A percentile compares a stretch with the other conserved stretches of the same genome.
Conservation (phyloP, 2,888 invertebrate species). For the Biston betularia region DNA sequence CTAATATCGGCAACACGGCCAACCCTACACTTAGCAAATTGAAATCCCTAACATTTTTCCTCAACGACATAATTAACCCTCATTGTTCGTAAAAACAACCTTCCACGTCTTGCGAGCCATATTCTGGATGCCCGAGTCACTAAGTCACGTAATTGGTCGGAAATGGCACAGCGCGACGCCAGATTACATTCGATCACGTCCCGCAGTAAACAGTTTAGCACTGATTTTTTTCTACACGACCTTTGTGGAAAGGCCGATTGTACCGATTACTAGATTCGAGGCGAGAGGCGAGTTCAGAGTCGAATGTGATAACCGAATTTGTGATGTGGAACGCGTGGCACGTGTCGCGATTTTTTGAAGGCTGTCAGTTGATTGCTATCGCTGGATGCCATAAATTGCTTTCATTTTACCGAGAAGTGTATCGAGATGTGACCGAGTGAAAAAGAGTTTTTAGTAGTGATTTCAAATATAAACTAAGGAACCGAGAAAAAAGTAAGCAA, state of each 20-base stretch:
- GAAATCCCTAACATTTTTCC: conserved; percentile 45
- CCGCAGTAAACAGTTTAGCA: conserved; percentile 72
- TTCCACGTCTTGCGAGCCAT: conserved; percentile 44
- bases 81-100: conserved; percentile 44
- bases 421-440: neutral
- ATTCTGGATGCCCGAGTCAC: conserved; percentile 59
- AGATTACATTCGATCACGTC: conserved; percentile 76
- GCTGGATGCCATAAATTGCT: conserved; percentile 15
- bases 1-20: conserved; percentile 17
- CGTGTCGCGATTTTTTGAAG: conserved; percentile 40
- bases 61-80: conserved; percentile 57
- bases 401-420: conserved; percentile 6
- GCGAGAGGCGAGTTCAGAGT: conserved; percentile 11
- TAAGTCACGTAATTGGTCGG: conserved; percentile 76
- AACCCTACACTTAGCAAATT: conserved; percentile 43
- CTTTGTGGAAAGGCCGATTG: conserved; percentile 55
- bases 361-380: conserved; percentile 28
- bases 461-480: neutral
- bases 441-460: neutral
- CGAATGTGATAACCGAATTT: conserved; percentile 45
- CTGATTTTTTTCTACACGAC: conserved; percentile 63
- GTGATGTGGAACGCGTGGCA: conserved; percentile 41
- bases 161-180: conserved; percentile 69
- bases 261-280: conserved; percentile 36
- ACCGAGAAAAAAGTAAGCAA: neutral